These are phyloP conservation scores for Chromis chromis DNA, from an alignment of 2,797 vertebrate species.

Conservation along the genomic window DNA sequence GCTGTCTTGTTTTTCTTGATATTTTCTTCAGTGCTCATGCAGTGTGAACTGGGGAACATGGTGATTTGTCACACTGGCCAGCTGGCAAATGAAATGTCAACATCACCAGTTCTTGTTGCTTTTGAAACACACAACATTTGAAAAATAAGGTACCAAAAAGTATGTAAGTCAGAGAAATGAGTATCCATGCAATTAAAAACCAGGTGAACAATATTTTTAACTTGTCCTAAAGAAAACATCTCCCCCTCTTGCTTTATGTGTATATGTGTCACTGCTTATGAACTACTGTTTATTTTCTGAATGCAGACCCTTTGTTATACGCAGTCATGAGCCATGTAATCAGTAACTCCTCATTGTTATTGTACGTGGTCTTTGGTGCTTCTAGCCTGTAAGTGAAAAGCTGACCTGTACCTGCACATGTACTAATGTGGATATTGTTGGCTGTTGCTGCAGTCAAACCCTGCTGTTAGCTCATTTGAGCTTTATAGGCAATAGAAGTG, in stretches of 20 bases:
- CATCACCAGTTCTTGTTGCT: constrained; percentile 20
- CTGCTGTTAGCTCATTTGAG: constrained; percentile 26
- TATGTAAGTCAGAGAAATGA: neutral
- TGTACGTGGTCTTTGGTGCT: neutral
- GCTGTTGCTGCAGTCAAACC: neutral
- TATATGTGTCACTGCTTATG: neutral
- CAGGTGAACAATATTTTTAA: neutral
- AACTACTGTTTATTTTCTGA: neutral
- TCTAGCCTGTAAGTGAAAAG: constrained; percentile 4
- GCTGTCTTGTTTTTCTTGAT: constrained; percentile 2
- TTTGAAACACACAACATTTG: neutral
- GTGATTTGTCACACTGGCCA: constrained; percentile 17
- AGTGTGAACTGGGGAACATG: neutral
- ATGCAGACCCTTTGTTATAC: neutral
- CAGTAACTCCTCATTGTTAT: neutral
- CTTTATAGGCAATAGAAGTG: constrained; percentile 28
- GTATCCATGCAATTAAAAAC: neutral
- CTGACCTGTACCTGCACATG: neutral
- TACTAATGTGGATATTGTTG: constrained; percentile 5
- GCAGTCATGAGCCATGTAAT: neutral
- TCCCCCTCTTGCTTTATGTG: neutral
- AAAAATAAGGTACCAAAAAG: neutral
- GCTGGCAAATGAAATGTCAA: constrained; percentile 10
- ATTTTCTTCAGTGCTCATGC: constrained; percentile 6
- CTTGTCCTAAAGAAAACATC: neutral